phyloP scores from a whole-genome alignment of 2,888 invertebrate genomes.

The Stegana nigrithorax region DNA sequence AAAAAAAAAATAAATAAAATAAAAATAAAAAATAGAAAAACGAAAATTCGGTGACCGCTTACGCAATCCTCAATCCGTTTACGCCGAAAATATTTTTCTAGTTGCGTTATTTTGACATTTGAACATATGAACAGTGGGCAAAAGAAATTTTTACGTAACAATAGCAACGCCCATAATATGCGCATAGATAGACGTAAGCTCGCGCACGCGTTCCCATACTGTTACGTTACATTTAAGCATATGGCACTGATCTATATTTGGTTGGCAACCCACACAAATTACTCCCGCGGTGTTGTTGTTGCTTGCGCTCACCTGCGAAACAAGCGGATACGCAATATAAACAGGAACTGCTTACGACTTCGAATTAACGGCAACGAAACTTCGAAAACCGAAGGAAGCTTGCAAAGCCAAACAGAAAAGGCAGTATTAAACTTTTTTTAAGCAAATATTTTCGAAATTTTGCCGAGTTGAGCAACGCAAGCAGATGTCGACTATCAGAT shows the following conservation, averaged over 20 bases:
- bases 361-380: too few relatives aligned
- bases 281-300: slow-evolving; percentile 36
- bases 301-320: slow-evolving; percentile 15
- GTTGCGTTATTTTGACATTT: slow-evolving; percentile 3
- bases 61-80: slow-evolving; percentile 22
- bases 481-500: slow-evolving; percentile 40
- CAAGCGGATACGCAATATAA: slow-evolving; percentile 17
- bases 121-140: slow-evolving; percentile 8
- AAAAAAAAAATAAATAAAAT: slow-evolving; percentile 10
- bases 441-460: not conserved
- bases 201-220: not conserved
- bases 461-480: not conserved
- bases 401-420: slow-evolving; percentile 17
- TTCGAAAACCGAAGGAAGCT: slow-evolving; percentile 26
- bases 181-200: slow-evolving; percentile 29
- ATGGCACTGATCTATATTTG: slow-evolving; percentile 56
- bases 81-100: slow-evolving; percentile 10
- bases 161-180: slow-evolving; percentile 50
- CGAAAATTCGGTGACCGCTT: slow-evolving; percentile 7
- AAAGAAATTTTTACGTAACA: slow-evolving; percentile 45
- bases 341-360: not conserved
- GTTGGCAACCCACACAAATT: slow-evolving; percentile 53
- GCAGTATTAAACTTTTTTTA: slow-evolving; percentile 2
- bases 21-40: too few relatives aligned
- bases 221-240: slow-evolving; percentile 22